Evolutionary conservation across 2,888 invertebrate species (phyloP).

Genomic region (Eupeodes luniger): DNA sequence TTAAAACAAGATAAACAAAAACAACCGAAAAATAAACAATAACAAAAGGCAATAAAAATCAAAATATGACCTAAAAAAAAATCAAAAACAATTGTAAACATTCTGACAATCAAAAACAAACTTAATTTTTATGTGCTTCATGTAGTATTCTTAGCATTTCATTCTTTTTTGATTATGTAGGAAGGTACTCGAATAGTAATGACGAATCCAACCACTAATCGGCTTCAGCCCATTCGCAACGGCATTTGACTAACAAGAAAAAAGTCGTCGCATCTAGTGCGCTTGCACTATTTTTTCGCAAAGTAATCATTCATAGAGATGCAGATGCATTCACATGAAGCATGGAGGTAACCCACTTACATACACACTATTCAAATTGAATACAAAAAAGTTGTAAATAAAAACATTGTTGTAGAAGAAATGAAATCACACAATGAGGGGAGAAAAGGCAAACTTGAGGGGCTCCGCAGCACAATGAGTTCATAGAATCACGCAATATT

Average conservation of each 20-base stretch:
- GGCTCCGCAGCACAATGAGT: conserved; percentile 21
- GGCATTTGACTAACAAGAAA: background rate
- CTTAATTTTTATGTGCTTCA: conserved; percentile 3
- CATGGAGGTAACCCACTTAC: background rate
- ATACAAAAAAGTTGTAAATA: conserved; percentile 26
- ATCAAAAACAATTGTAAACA: conserved; percentile 23
- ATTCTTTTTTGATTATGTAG: background rate
- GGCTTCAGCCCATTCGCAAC: too few species aligned
- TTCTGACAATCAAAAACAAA: conserved; percentile 29
- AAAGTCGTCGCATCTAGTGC: conserved; percentile 21
- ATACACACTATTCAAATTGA: conserved; percentile 4
- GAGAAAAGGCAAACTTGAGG: conserved; percentile 6
- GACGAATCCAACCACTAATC: conserved; percentile 11
- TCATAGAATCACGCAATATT: conserved; percentile 33
- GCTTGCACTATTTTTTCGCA: conserved; percentile 49
- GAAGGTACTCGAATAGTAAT: background rate
- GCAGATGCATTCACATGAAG: background rate
- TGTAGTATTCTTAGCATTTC: background rate
- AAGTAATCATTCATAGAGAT: conserved; percentile 54
- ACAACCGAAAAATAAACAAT: background rate
- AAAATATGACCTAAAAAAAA: background rate
- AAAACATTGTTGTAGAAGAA: conserved; percentile 47
- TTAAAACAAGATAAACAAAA: conserved; percentile 10
- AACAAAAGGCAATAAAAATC: background rate
- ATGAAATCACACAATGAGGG: conserved; percentile 36